Percentiles rank a stretch among this genome's conserved stretches.
Evolutionary conservation across 2,113 vertebrate species (phyloP).

Genomic region (Micromys minutus): DNA sequence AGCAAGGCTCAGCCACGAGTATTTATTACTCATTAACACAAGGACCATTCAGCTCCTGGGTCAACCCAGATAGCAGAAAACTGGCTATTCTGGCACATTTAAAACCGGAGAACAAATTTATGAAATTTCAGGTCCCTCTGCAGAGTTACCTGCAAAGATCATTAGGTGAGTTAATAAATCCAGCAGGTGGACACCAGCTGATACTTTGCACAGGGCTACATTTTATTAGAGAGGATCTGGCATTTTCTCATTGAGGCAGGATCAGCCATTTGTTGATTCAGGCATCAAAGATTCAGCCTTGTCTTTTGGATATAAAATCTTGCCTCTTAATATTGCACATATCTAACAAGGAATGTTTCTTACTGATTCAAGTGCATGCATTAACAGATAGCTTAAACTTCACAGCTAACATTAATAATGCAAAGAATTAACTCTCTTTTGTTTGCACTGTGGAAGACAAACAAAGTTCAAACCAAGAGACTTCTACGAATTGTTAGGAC

Average conservation of each 20-base stretch:
- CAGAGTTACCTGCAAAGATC: conserved; percentile 74
- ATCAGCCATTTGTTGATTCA: conserved; percentile 67
- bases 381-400: not conserved
- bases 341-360: not conserved
- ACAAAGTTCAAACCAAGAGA: not conserved
- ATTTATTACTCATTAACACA: conserved; percentile 19
- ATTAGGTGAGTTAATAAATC: conserved; percentile 66
- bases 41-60: conserved; percentile 36
- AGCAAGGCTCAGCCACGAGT: not conserved
- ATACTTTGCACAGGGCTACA: conserved; percentile 58
- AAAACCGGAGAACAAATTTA: conserved; percentile 42
- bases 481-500: not conserved
- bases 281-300: conserved; percentile 38
- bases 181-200: conserved; percentile 37
- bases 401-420: not conserved
- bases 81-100: conserved; percentile 34
- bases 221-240: conserved; percentile 33
- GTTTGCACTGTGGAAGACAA: not conserved
- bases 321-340: not conserved
- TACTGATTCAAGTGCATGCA: not conserved
- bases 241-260: conserved; percentile 63
- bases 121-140: not conserved
- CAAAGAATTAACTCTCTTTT: not conserved
- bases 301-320: conserved; percentile 52
- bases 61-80: conserved; percentile 49